Conservation (phyloP, 2,113 vertebrate species). For the Catharus fuscescens region DNA sequence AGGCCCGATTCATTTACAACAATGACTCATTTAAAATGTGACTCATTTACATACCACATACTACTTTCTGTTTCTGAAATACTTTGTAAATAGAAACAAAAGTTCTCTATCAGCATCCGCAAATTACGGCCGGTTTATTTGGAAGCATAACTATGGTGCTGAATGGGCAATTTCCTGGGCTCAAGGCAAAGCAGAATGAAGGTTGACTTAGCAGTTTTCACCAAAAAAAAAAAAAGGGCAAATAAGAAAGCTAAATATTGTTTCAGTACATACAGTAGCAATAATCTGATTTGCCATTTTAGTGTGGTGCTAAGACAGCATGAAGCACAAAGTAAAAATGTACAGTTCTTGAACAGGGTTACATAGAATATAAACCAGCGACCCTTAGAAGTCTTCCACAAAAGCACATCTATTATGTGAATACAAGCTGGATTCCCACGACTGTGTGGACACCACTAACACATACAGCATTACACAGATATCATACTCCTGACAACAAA, state of each 20-base stretch:
- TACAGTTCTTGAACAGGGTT: not conserved
- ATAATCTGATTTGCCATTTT: not conserved
- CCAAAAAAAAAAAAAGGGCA: not conserved
- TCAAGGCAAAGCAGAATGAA: not conserved
- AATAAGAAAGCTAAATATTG: not conserved
- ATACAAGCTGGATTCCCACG: not conserved
- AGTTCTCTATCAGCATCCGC: not conserved
- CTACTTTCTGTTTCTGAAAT: not conserved
- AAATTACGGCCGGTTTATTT: not conserved
- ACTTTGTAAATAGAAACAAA: not conserved
- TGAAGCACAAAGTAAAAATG: not conserved
- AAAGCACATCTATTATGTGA: not conserved
- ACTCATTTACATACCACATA: not conserved
- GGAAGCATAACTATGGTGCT: not conserved
- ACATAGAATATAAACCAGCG: not conserved
- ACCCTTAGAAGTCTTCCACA: not conserved
- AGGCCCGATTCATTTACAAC: not conserved
- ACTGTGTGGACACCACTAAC: not conserved
- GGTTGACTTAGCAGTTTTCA: not conserved
- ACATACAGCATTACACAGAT: rapidly evolving
- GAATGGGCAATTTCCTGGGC: not conserved
- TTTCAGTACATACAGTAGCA: not conserved
- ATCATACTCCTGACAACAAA: not conserved
- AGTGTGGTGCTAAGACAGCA: not conserved
- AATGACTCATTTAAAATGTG: not conserved